These are phyloP conservation scores for Labrus mixtus DNA, from an alignment of 2,113 vertebrate genomes.

Conservation along the genomic window DNA sequence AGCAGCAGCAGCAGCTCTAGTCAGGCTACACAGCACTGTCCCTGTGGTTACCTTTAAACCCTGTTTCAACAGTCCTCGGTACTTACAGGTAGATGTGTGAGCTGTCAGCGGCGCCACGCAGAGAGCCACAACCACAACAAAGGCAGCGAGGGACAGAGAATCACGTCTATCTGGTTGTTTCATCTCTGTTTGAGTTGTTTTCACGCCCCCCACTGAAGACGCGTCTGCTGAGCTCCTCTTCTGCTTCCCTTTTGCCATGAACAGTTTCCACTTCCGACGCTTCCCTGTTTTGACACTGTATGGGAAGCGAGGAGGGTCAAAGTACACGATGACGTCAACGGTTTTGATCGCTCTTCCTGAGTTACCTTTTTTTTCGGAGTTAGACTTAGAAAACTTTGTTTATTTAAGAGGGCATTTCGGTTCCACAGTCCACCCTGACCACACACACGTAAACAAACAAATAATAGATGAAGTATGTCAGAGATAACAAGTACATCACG, in stretches of 20 bases:
- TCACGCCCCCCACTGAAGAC: neutral
- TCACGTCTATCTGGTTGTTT: neutral
- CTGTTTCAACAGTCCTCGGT: neutral
- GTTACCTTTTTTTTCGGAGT: no score
- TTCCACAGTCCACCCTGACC: no score
- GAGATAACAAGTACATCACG: no score
- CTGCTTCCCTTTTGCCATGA: conserved; percentile 63
- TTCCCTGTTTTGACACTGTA: conserved; percentile 68
- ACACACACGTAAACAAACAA: no score
- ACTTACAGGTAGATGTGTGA: conserved; percentile 70
- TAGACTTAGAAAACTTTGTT: no score
- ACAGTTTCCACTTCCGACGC: conserved; percentile 52
- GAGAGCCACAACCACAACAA: conserved; percentile 60
- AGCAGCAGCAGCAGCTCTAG: no score
- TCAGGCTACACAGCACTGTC: neutral
- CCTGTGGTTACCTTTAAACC: no score
- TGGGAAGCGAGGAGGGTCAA: conserved; percentile 51
- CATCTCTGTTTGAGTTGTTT: conserved; percentile 41
- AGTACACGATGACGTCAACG: conserved; percentile 4
- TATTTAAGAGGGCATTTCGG: no score
- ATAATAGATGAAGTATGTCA: no score
- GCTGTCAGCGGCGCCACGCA: conserved; percentile 70
- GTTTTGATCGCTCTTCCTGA: neutral
- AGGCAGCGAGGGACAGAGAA: neutral
- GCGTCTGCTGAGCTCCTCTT: conserved; percentile 16